Evolutionary conservation across 2,113 vertebrate genomes (phyloP), one percentile per base, ranked within the genome.

Genomic region (Microcebus lehilahytsara): DNA sequence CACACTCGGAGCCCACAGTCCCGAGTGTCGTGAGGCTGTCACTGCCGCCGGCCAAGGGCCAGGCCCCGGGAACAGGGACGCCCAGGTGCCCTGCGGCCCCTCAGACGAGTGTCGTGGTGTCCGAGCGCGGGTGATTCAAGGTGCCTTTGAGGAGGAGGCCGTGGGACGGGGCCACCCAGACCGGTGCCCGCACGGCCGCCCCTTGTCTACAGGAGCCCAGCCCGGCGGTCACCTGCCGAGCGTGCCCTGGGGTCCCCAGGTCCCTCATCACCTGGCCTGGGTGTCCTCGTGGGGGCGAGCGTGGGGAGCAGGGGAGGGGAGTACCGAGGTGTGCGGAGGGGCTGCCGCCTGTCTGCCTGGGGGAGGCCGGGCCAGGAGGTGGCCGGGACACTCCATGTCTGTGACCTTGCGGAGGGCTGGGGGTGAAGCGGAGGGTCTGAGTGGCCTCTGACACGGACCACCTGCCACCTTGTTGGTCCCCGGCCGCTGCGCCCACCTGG

Each of bases 1-100:
- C 60, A 30, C 1, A 1, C 51, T n/a, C 17, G 8, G 81, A 81
- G 40, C 69, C 19, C 80, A 11, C 1, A 32, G 40, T 6, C 19
- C 10, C 25, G 3, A 30, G 0, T 32, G 34, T 72, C 14, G 0
- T 0, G 0, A 11, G 20, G 34, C 20, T 42, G 5, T 32, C 42
- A 6, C 25, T 42, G 27, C 9, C 17, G 6, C 3, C 42, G 51
- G 40, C 42, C 12, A 1, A 58, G 56, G 56, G 19, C 56, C 56
- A 58, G 6, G 6, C 19, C 56, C 56, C 19, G 2, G 56, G 19
- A 6, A 58, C 56, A 58, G 20, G 20, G 6, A 58, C 6, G 56
- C 56, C 22, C 34, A 4, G n/a, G 62, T 30, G 6, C 27, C 10
- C 12, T 5, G 3, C 23, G 30, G 49, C 34, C 64, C 1, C 19